These are phyloP conservation scores for Lithodes maja DNA, from an alignment of 2,888 invertebrate species.

Conservation along the genomic window DNA sequence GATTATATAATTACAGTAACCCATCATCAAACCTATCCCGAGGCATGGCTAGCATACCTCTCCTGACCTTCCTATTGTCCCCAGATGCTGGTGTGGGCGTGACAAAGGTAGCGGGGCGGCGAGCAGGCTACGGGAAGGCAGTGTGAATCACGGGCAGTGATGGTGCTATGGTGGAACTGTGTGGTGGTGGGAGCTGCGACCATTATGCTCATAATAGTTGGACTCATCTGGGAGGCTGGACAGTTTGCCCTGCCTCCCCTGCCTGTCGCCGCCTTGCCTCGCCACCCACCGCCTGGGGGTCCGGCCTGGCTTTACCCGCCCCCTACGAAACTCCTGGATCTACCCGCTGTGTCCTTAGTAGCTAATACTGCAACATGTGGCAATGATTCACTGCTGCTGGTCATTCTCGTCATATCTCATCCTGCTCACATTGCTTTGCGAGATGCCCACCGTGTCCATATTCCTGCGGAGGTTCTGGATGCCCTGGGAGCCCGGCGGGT, in stretches of 20 bases:
- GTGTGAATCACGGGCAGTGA: neutral
- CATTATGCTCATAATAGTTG: neutral
- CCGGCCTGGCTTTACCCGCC: slow-evolving; percentile 36
- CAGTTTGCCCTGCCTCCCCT: neutral
- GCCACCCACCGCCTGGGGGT: slow-evolving; percentile 6
- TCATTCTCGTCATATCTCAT: slow-evolving; percentile 52
- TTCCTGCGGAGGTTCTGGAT: slow-evolving; percentile 37
- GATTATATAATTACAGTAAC: no score
- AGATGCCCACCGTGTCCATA: slow-evolving; percentile 37
- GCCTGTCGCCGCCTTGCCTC: no score
- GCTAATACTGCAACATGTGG: slow-evolving; percentile 45
- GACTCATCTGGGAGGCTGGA: neutral
- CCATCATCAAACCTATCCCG: no score
- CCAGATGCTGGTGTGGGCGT: no score
- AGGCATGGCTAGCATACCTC: no score
- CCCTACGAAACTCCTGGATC: slow-evolving; percentile 33
- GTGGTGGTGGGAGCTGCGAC: neutral
- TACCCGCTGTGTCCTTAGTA: slow-evolving; percentile 25
- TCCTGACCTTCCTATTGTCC: no score
- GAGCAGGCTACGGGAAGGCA: no score
- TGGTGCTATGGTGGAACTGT: neutral
- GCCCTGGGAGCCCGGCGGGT: slow-evolving; percentile 51
- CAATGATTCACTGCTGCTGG: neutral
- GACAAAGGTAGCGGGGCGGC: no score
- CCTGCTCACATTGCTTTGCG: slow-evolving; percentile 29